Percentiles rank a stretch among this genome's conserved stretches.
phyloP scores from a whole-genome alignment of 2,113 vertebrate genomes.

The Cavia aperea region DNA sequence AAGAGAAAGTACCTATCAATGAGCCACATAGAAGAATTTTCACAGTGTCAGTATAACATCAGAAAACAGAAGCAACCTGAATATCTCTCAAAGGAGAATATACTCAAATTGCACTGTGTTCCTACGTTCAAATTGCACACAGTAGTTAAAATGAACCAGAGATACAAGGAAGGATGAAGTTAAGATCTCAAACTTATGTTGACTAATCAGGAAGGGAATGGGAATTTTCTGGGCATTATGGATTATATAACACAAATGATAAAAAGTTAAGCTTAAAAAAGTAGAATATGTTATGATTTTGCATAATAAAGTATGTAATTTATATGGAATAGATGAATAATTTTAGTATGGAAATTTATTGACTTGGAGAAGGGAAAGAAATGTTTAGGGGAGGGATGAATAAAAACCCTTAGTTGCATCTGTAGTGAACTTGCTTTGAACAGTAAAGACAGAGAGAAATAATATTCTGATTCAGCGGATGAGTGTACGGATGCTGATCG shows the following conservation, averaged over 20 bases:
- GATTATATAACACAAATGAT: neutral
- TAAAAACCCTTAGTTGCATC: neutral
- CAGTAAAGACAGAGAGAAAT: neutral
- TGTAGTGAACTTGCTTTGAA: neutral
- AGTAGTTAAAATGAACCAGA: neutral
- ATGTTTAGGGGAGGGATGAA: neutral
- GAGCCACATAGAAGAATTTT: neutral
- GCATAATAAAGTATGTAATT: neutral
- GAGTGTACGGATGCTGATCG: rapidly evolving
- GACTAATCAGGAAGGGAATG: neutral
- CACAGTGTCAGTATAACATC: neutral
- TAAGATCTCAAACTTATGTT: neutral
- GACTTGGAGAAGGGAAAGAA: neutral
- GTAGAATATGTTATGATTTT: neutral
- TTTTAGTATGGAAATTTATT: neutral
- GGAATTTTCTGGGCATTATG: neutral
- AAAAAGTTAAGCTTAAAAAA: neutral
- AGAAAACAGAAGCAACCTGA: neutral
- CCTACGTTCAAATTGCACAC: neutral
- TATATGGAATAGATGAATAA: neutral
- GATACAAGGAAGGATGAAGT: neutral
- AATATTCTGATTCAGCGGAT: neutral
- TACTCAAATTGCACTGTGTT: neutral
- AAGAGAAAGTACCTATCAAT: neutral
- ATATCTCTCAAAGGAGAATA: neutral